Base-by-base conservation (phyloP, 2,888 invertebrate genomes). In the Hydropsyche betteni region DNA sequence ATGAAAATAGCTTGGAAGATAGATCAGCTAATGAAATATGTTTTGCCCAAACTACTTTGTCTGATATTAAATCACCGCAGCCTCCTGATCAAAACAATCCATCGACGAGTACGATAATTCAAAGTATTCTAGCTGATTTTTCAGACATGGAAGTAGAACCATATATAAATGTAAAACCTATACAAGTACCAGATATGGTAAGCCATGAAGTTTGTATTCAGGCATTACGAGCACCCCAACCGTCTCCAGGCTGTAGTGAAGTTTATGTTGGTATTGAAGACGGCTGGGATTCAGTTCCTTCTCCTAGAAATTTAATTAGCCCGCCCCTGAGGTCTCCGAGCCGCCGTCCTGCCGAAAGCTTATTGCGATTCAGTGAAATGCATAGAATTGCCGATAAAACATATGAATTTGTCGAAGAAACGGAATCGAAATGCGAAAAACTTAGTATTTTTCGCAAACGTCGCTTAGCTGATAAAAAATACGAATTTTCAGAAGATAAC, bases 401-500 rank as follows among this genome's bases (percentile, higher is more conserved):
- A 0, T 95, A 95, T 83, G 95, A 95, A 82, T 95, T 95, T 81
- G 94, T 92, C 0, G 95, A 95, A 81, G 95, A 95, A 80, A 89
- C 91, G 5, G 93, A 93, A 80, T 90, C 89, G 5, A 94, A 94
- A 80, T 94, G 93, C 82, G 95, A 95, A 82, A 95, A 95, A 82
- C 89, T 95, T n/a, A 94, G 94, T 81, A 92, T 92, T 81, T 95
- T 94, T 82, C 89, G 96, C 6, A 94, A 94, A 82, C 90, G 95
- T 74, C 90, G 95, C 6, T 85, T 96, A 72, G 96, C 96, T 0
- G 96, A 96, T 81, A 96, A 96, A 83, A 96, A 95, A 83, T 96
- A 96, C 82, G 96, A 96, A 82, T 96, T 96, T 82, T 94, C 93
- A 0, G 95, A 95, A 81, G 94, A 94, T 74, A 88, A 88, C 81